Percentiles rank a stretch among this genome's conserved stretches.
Evolutionary conservation across 37 sponge, comb jelly and placozoan genomes (phyloP).

Genomic region (Oscarella lobularis): DNA sequence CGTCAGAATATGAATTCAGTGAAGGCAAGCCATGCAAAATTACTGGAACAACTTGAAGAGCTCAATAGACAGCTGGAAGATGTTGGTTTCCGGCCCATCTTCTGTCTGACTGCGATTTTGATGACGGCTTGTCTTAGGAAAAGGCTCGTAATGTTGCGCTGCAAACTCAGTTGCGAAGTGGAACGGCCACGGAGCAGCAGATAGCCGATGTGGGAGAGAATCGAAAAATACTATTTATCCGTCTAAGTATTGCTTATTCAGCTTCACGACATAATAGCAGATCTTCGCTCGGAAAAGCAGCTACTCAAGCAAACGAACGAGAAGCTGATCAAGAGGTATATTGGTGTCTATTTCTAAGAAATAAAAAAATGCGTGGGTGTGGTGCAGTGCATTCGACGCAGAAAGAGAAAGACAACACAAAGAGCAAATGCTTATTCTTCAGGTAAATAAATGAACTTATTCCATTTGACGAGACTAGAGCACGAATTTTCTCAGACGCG

Average conservation of each 20-base stretch:
- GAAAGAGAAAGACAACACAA: not conserved
- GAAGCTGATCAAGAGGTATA: conserved; percentile 22
- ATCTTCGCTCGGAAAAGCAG: conserved; percentile 51
- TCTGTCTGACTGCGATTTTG: conserved; percentile 5
- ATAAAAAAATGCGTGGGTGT: not conserved
- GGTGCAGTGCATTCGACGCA: conserved; percentile 2
- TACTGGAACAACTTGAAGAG: conserved; percentile 41
- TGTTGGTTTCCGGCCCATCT: conserved; percentile 29
- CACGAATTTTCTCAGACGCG: not conserved
- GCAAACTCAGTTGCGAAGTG: not conserved
- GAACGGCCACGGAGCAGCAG: not conserved
- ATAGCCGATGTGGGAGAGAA: conserved; percentile 3
- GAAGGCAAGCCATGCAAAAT: conserved; percentile 12
- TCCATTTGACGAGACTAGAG: not conserved
- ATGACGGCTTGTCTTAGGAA: conserved; percentile 12
- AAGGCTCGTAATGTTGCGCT: not conserved
- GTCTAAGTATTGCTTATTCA: not conserved
- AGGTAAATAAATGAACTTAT: not conserved
- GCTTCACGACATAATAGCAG: conserved; percentile 50
- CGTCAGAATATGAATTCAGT: conserved; percentile 18
- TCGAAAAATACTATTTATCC: not conserved
- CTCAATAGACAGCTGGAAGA: conserved; percentile 30
- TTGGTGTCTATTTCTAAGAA: not conserved
- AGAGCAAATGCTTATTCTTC: not conserved
- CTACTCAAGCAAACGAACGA: conserved; percentile 43